Conservation (phyloP, 2,797 vertebrate species). For the Thunnus albacares region DNA sequence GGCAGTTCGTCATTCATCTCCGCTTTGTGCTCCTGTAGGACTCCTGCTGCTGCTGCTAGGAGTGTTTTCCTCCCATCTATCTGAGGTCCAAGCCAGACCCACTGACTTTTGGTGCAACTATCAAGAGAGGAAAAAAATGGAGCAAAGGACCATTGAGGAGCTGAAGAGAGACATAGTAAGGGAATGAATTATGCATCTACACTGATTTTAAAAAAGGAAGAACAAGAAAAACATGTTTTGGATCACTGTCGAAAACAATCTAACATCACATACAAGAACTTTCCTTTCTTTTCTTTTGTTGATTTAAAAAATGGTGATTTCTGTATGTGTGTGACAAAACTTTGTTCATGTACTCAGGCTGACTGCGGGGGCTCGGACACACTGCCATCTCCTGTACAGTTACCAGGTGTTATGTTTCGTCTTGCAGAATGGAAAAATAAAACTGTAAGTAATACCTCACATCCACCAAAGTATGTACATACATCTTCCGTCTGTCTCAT, state of each 20-base stretch:
- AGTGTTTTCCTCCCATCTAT: constrained; percentile 56
- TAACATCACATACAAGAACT: neutral
- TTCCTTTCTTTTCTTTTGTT: neutral
- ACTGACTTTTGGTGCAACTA: constrained; percentile 66
- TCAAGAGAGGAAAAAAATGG: constrained; percentile 32
- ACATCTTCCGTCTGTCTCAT: neutral
- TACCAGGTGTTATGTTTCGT: constrained; percentile 26
- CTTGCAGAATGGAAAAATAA: constrained; percentile 39
- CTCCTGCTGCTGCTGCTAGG: constrained; percentile 75
- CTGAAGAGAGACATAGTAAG: constrained; percentile 66
- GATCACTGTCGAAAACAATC: neutral
- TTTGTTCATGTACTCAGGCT: constrained; percentile 35
- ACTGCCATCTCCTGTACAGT: constrained; percentile 38
- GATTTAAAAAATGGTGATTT: neutral
- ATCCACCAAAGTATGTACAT: neutral
- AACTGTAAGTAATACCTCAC: constrained; percentile 56
- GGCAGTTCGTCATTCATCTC: constrained; percentile 33
- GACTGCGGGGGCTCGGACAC: constrained; percentile 29
- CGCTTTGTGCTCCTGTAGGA: constrained; percentile 52
- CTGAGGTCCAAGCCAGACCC: constrained; percentile 47
- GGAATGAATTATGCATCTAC: neutral
- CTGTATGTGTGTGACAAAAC: constrained; percentile 4
- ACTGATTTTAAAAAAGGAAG: neutral
- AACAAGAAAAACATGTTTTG: neutral
- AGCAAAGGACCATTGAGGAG: neutral